Evolutionary conservation across 2,113 vertebrate genomes (phyloP).

Genomic region (Engraulis encrasicolus): DNA sequence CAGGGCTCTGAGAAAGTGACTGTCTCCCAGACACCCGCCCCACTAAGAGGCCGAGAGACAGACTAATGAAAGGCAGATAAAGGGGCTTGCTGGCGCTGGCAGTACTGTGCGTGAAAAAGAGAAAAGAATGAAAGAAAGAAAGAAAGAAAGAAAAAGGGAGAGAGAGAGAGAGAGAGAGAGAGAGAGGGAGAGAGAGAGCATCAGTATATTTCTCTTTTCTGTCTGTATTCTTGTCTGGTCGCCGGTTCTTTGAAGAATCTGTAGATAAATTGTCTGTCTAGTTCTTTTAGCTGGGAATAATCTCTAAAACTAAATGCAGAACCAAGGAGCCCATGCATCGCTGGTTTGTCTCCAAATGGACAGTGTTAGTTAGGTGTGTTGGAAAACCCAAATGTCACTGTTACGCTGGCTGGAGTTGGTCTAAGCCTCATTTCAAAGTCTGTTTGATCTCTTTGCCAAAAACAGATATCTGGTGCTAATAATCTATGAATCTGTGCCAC

Average conservation of each 20-base stretch:
- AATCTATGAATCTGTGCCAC: neutral
- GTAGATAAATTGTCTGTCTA: constrained; percentile 63
- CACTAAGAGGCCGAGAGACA: constrained; percentile 89
- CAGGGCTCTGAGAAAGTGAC: constrained; percentile 95
- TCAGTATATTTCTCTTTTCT: constrained; percentile 62
- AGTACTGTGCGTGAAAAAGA: constrained; percentile 64
- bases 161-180: constrained; percentile 46
- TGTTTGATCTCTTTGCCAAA: neutral
- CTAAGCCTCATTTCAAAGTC: neutral
- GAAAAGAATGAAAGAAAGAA: constrained; percentile 46
- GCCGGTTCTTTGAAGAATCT: constrained; percentile 59
- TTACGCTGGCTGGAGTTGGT: constrained; percentile 2
- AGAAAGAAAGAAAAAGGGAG: constrained; percentile 73
- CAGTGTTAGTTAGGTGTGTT: constrained; percentile 18
- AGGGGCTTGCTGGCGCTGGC: constrained; percentile 87
- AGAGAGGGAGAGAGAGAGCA: constrained; percentile 48
- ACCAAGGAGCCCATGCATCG: constrained; percentile 15
- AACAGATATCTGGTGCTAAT: neutral
- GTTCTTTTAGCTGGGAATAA: constrained; percentile 60
- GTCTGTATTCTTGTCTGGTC: constrained; percentile 50
- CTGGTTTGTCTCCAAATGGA: neutral
- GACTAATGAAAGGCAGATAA: constrained; percentile 99
- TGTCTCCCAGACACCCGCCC: constrained; percentile 90
- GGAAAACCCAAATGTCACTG: constrained; percentile 33
- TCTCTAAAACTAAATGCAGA: constrained; percentile 45